Percentiles rank a stretch among this genome's conserved stretches.
These are phyloP conservation scores for Enteromius treurensis DNA, from an alignment of 2,797 vertebrate genomes.

Conservation along the genomic window DNA sequence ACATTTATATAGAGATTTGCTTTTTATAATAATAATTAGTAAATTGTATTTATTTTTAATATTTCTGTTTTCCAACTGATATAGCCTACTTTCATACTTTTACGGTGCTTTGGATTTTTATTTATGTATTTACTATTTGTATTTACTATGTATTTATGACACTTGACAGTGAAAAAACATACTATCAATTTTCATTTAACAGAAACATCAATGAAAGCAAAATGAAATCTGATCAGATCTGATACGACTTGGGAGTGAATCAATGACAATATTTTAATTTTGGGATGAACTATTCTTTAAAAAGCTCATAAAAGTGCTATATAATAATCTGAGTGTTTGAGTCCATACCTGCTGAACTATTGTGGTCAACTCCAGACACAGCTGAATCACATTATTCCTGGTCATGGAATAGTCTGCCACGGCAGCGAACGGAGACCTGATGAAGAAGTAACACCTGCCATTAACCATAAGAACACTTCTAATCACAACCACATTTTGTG, in stretches of 20 bases:
- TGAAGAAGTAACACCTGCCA: conserved; percentile 83
- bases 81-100: no score
- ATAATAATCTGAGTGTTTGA: background rate
- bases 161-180: no score
- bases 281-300: background rate
- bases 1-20: no score
- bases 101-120: no score
- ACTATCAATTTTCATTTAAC: background rate
- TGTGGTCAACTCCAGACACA: conserved; percentile 97
- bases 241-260: background rate
- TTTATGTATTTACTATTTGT: no score
- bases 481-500: conserved; percentile 57
- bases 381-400: conserved; percentile 97
- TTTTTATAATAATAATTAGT: no score
- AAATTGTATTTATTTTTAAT: no score
- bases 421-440: conserved; percentile 96
- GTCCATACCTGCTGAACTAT: conserved; percentile 93
- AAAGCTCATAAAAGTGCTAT: background rate
- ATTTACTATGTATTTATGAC: no score
- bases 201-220: background rate
- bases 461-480: conserved; percentile 82
- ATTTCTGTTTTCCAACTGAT: no score
- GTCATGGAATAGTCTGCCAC: conserved; percentile 98
- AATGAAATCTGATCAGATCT: background rate
- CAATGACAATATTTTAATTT: background rate